Evolutionary conservation across 2,888 invertebrate genomes (phyloP).

Genomic region (Hyppa rectilinea): DNA sequence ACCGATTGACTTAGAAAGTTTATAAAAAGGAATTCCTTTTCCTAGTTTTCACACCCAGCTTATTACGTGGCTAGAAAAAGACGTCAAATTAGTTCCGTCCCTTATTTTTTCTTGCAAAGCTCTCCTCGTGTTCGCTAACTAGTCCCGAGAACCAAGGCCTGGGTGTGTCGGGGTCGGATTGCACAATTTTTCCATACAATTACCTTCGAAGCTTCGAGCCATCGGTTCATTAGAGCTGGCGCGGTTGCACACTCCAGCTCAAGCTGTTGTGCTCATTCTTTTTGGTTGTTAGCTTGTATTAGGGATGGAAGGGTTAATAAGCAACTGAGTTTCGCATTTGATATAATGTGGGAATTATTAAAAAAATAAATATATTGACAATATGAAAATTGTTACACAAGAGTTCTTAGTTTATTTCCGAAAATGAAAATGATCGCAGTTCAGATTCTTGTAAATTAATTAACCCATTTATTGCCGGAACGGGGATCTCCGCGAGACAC

Average conservation of each 20-base stretch:
- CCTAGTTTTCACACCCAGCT: not conserved
- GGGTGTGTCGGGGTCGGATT: conserved; percentile 41
- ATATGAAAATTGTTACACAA: not conserved
- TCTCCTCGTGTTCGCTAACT: conserved; percentile 37
- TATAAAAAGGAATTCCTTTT: not conserved
- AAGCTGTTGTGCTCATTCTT: conserved; percentile 24
- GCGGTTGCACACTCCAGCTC: conserved; percentile 48
- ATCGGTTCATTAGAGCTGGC: conserved; percentile 60
- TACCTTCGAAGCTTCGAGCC: conserved; percentile 57
- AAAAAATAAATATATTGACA: not conserved
- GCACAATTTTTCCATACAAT: conserved; percentile 67
- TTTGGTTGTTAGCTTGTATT: conserved; percentile 21
- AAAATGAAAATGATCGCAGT: not conserved
- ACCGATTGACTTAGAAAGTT: not conserved
- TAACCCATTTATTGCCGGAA: no score
- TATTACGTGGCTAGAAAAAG: conserved; percentile 26
- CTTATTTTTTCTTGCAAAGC: conserved; percentile 20
- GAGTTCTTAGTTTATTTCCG: not conserved
- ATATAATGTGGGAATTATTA: not conserved
- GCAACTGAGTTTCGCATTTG: not conserved
- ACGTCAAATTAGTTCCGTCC: conserved; percentile 40
- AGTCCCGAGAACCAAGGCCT: conserved; percentile 16
- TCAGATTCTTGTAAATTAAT: not conserved
- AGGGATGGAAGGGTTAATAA: conserved; percentile 4
- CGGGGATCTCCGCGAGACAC: no score